phyloP scores from a whole-genome alignment of 2,797 vertebrate species.

The Parauchenoglanis punctatus region DNA sequence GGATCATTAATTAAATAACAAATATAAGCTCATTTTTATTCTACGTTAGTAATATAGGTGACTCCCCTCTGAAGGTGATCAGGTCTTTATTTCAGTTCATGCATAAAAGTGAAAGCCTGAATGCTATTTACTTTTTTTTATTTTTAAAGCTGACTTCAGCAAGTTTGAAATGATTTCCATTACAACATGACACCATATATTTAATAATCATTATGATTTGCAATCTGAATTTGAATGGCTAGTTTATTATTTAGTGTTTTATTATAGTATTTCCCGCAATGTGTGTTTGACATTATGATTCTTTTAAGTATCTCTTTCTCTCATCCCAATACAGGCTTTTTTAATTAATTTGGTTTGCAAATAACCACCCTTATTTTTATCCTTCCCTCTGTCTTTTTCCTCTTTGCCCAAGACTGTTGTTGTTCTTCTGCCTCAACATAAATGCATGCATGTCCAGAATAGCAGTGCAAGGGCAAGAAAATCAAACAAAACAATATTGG shows the following conservation, averaged over 20 bases:
- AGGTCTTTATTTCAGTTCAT: not conserved
- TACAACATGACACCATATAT: not conserved
- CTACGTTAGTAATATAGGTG: not conserved
- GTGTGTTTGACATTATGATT: not conserved
- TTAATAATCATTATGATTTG: slow-evolving; percentile 17
- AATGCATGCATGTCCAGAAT: no score
- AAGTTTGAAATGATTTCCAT: not conserved
- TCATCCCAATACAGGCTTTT: not conserved
- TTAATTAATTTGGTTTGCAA: no score
- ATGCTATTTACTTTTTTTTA: not conserved
- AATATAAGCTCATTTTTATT: no score
- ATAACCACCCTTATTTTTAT: no score
- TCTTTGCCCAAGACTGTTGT: no score
- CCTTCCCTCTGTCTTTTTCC: no score
- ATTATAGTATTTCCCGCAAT: not conserved
- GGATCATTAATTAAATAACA: no score
- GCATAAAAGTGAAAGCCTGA: not conserved
- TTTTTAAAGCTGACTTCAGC: slow-evolving; percentile 16
- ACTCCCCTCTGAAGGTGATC: not conserved
- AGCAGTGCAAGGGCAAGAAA: slow-evolving; percentile 31
- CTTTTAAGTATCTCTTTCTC: not conserved
- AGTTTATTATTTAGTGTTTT: not conserved
- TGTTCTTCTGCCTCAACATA: no score
- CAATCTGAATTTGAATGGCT: not conserved
- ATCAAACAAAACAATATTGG: slow-evolving; percentile 44